Evolutionary conservation across 2,113 vertebrate genomes (phyloP).

Genomic region (Ursus arctos): DNA sequence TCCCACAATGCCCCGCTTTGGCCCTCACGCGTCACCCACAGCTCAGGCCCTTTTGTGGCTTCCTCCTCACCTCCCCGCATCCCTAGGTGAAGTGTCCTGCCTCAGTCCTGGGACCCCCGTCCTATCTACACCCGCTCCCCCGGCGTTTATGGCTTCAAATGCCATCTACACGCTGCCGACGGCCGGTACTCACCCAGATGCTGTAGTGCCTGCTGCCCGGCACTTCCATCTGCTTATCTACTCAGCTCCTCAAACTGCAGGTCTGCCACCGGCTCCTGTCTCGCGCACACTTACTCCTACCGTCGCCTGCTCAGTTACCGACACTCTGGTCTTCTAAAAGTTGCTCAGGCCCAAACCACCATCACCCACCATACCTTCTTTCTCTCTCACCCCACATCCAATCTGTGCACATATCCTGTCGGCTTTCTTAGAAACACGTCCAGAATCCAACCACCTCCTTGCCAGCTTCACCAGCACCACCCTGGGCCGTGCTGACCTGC

Average conservation of each 20-base stretch:
- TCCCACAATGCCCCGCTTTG: too few relatives aligned
- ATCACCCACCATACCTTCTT: background rate
- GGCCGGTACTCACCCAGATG: background rate
- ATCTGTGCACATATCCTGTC: background rate
- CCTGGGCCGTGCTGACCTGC: background rate
- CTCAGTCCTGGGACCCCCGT: background rate
- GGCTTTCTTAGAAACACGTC: background rate
- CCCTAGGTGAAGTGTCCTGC: background rate
- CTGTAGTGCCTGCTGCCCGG: background rate
- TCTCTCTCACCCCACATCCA: background rate
- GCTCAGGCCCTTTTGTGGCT: background rate
- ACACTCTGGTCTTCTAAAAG: background rate
- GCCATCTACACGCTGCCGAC: background rate
- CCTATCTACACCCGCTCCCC: background rate
- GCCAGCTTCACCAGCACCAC: rapidly evolving
- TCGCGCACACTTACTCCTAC: too few relatives aligned
- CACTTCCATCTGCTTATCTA: too few relatives aligned
- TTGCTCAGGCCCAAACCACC: background rate
- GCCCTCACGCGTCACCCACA: background rate
- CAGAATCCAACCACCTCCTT: background rate
- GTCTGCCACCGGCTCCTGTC: background rate
- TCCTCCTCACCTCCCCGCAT: background rate
- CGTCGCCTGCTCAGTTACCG: too few relatives aligned
- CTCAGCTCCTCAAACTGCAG: background rate
- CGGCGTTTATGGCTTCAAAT: background rate